Base-by-base conservation (phyloP, 1,140 invertebrate species). In the Ceratosolen solmsi region DNA sequence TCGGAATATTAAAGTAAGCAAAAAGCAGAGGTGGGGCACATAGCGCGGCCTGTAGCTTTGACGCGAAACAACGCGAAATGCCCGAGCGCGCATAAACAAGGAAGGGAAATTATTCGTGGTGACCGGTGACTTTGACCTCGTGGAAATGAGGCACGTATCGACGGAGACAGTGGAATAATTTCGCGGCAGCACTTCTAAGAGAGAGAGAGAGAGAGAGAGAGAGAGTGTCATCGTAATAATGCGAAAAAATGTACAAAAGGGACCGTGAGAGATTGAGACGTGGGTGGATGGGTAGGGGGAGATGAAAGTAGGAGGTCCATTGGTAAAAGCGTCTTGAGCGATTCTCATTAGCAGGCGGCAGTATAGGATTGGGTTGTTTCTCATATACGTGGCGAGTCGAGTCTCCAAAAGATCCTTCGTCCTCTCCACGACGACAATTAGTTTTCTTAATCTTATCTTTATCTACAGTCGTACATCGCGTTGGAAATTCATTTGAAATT, bases 371-470 rank as follows among this genome's bases (percentile, higher is more conserved):
- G 27, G n/a, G n/a, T n/a, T n/a, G n/a, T n/a, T n/a, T n/a, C n/a
- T n/a, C n/a, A n/a, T n/a, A n/a, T 25, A 22, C 54, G 8, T 3
- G 30, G 33, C 20, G 65, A 41, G 22, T 4, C 0, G 11, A 36
- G 15, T 1, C 33, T 27, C 33, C 0, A 1, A 17, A 22, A 7
- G 1, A 0, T 1, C 20, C 65, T 15, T 4, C 22, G 33, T 15
- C 36, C 68, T 9, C 0, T 2, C n/a, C 15, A 15, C 27, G 36
- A 15, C 27, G 36, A 58, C 63, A 68, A 78, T 78, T 78, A 78
- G 30, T 78, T 70, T 78, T 70, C 76, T 78, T 70, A 78, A 70
- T 65, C 76, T 65, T 33, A 65, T 65, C 38, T 30, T 78, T 68
- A 54, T 68, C 75, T 17, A 33, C 51, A 17, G 49, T 54, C 51